These are phyloP conservation scores for Platorchestia sp. DNA, from an alignment of 1,140 invertebrate species.

Conservation along the genomic window DNA sequence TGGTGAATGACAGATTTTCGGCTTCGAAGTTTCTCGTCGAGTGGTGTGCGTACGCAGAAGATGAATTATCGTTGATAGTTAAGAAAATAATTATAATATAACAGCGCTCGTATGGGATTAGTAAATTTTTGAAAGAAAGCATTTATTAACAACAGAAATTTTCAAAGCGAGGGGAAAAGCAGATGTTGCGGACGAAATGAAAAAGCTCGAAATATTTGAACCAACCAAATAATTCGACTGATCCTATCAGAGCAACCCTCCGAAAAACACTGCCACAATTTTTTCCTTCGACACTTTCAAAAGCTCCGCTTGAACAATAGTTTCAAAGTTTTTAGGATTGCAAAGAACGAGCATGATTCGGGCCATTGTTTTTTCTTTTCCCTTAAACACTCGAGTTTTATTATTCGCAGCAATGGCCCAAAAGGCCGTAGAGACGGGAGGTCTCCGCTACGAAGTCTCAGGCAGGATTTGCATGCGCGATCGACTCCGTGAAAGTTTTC, in stretches of 20 bases:
- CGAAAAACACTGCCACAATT: not conserved
- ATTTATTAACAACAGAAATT: not conserved
- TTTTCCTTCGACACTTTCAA: not conserved
- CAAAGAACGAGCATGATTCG: not conserved
- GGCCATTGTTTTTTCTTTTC: not conserved
- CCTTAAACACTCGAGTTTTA: not conserved
- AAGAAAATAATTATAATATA: no score
- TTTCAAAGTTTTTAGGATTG: not conserved
- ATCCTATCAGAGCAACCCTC: not conserved
- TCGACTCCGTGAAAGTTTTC: not conserved
- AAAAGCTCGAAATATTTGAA: not conserved
- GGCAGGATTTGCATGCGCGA: slow-evolving; percentile 3
- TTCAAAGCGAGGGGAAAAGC: not conserved
- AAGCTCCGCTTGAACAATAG: not conserved
- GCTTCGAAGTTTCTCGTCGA: no score
- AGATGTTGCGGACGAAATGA: no score
- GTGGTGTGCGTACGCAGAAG: no score
- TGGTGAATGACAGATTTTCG: no score
- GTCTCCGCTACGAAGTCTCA: not conserved
- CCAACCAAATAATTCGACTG: no score
- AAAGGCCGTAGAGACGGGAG: not conserved
- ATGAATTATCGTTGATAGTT: no score
- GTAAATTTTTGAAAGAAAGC: not conserved
- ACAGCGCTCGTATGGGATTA: no score
- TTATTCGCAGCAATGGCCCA: not conserved